Evolutionary conservation across 2,113 vertebrate species (phyloP).

Genomic region (Oxyura jamaicensis): DNA sequence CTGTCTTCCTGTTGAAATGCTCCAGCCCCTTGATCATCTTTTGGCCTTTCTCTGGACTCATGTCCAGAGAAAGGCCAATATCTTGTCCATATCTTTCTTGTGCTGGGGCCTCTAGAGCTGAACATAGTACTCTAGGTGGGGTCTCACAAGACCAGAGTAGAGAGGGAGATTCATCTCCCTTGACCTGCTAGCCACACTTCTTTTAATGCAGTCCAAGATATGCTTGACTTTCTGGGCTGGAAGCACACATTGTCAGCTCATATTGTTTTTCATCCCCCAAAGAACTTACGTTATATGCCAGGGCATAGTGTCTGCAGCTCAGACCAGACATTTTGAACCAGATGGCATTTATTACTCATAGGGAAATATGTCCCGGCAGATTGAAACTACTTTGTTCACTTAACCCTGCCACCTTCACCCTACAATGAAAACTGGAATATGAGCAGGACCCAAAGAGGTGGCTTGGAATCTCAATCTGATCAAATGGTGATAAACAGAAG

Average conservation of each 20-base stretch:
- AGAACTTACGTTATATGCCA: not conserved
- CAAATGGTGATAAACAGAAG: not conserved
- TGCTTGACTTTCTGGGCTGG: not conserved
- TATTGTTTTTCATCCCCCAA: not conserved
- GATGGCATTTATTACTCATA: not conserved
- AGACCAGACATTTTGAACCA: not conserved
- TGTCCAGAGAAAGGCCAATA: too few relatives aligned
- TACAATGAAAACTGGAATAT: not conserved
- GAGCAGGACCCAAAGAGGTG: not conserved
- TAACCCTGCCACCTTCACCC: not conserved
- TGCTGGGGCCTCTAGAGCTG: not conserved
- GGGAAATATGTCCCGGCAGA: not conserved
- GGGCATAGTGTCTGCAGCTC: not conserved
- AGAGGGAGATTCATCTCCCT: not conserved
- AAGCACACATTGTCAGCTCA: not conserved
- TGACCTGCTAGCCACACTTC: not conserved
- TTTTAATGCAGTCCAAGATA: not conserved
- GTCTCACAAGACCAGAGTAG: not conserved
- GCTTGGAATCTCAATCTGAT: not conserved
- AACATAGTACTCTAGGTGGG: not conserved
- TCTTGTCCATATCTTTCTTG: not conserved
- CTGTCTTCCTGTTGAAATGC: not conserved
- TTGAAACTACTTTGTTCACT: not conserved
- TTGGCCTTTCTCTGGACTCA: not conserved
- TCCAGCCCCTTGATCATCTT: not conserved